Evolutionary conservation across 53 echinoderm and acorn worm species (phyloP).

Genomic region (Holothuria scabra): DNA sequence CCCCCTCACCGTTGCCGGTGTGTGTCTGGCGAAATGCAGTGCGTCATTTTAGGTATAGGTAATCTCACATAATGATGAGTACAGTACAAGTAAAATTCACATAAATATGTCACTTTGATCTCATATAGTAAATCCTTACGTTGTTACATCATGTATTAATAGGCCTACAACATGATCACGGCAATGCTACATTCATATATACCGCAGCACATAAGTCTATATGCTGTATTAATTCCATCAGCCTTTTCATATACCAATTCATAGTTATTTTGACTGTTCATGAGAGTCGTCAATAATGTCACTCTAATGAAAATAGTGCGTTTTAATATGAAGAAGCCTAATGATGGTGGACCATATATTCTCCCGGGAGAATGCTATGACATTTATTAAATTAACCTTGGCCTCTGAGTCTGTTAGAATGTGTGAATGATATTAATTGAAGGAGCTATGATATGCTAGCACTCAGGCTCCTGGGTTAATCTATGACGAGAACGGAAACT

Average conservation of each 20-base stretch:
- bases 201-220: background rate
- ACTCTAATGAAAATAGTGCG: background rate
- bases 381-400: constrained; percentile 26
- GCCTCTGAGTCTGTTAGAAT: constrained; percentile 32
- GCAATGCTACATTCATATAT: background rate
- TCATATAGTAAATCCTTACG: no score
- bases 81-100: no score
- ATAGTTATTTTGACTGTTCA: background rate
- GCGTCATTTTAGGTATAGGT: no score
- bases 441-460: no score
- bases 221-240: background rate
- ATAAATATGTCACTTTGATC: no score
- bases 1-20: no score
- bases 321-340: background rate
- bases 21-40: no score
- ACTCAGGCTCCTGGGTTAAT: no score
- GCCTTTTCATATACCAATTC: background rate
- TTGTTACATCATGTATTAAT: no score
- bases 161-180: background rate
- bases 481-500: no score
- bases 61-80: no score
- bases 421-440: background rate
- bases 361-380: background rate
- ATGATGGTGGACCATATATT: background rate
- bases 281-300: background rate